Evolutionary conservation across 2,797 vertebrate genomes (phyloP), one percentile per base, ranked within the genome.

Genomic region (Gymnoscopelus braueri): DNA sequence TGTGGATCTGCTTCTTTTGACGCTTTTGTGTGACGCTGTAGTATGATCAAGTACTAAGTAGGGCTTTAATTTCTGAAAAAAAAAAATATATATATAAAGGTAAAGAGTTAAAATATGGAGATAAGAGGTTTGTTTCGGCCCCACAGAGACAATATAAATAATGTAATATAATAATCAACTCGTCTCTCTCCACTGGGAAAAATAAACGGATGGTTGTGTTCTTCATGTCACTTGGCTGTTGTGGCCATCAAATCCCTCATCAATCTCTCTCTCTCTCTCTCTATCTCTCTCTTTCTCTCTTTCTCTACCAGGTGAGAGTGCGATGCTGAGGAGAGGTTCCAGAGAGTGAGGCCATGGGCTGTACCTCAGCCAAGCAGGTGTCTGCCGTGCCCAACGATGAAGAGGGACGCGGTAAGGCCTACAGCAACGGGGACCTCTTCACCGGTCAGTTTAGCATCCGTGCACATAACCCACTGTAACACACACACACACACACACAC

Each of bases 281-380:
- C 32, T 11, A n/a, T n/a, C n/a, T 6, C 11, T 10, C 15, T 63
- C 19, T 52, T n/a, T 50, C 55, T 53, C 23, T 11, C 13, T 12
- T 10, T 44, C 32, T 11, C 2, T 19, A 24, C 0, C 81, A 93
- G 93, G 92, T 94, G 91, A 82, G 89, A 87, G 91, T 93, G 90
- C 88, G 76, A 94, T 94, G 79, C 74, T 67, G 89, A 90, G 87
- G 91, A 90, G 90, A 86, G 84, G 81, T 51, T 84, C 84, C 84
- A 86, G 87, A 80, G 90, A 78, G 91, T 98, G 96, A 97, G 96
- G 96, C 94, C 94, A 99, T 99, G 98, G 98, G 98, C 97, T 99
- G 98, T 96, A 96, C 98, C 93, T 99, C 98, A 55, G 97, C 97
- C 94, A 99, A 99, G 95, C 98, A 99, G 97, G 97, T 99, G 94